Base-by-base conservation (phyloP, 2,113 vertebrate species). In the Lasiurus borealis region DNA sequence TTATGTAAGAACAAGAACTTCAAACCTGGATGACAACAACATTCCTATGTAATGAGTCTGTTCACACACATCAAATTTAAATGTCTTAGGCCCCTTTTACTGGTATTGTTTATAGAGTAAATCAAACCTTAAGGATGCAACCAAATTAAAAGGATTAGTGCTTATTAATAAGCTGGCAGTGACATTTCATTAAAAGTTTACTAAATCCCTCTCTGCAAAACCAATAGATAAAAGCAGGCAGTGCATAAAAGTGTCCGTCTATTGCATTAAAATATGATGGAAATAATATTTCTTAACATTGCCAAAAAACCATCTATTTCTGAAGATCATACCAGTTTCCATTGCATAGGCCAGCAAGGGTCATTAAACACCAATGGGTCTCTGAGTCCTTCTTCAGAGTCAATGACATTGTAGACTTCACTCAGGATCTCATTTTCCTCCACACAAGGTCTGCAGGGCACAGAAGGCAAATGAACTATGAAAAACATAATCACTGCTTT, bases 341-440 rank as follows among this genome's bases (percentile, higher is more conserved):
- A 98, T 97, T 98, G 97, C 98, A 98, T 85, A 97, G 98, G 98
- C 98, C 99, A 99, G 94, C 98, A 99, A 95, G 99, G 99, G 98
- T 99, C 99, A 98, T 99, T 99, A 98, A 99, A 99, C 98, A 99
- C 97, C 98, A 99, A 98, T 98, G 97, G 97, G 96, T 98, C 98
- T 98, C 98, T 98, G 98, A 98, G 97, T 98, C 95, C 98, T 98
- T 98, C 98, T 98, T 98, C 97, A 98, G 98, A 98, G 95, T 98
- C 98, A 98, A 97, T 98, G 98, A 97, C 97, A 98, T 95, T 98
- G 98, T 96, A 98, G 97, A 97, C 97, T 98, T 98, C 98, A 98
- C 98, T 97, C 86, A 29, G 96, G 98, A 98, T 98, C 97, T 98
- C 97, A 98, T 98, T 98, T 98, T 98, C 98, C 86, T 98, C 98